phyloP scores from a whole-genome alignment of 2,797 vertebrate species.

The Scolopax rusticola region DNA sequence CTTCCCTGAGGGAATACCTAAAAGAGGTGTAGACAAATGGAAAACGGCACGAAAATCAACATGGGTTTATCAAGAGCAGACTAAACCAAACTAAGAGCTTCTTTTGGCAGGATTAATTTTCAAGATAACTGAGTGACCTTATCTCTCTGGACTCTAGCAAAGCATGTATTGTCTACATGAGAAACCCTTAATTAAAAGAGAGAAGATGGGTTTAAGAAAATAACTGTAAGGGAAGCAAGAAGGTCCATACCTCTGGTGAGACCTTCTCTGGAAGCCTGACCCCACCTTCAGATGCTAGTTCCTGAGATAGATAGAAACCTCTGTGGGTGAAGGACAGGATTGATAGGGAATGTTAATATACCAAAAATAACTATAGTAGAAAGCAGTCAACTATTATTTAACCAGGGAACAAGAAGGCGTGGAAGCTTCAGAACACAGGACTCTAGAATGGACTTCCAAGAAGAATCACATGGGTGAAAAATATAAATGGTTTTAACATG shows the following conservation, averaged over 20 bases:
- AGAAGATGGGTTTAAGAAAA: neutral
- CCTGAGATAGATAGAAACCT: neutral
- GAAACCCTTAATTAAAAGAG: neutral
- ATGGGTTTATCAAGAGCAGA: neutral
- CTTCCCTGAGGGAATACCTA: neutral
- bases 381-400: neutral
- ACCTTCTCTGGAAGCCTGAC: neutral
- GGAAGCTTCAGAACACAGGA: neutral
- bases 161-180: neutral
- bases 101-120: neutral
- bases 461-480: neutral
- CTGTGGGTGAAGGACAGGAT: neutral
- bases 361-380: neutral
- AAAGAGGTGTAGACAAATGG: neutral
- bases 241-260: neutral
- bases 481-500: neutral
- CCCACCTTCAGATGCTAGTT: neutral
- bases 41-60: slow-evolving; percentile 21
- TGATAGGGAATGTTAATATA: neutral
- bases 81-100: neutral
- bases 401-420: neutral
- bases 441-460: neutral
- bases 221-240: neutral
- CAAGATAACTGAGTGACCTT: neutral
- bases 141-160: neutral